Evolutionary conservation across 2,888 invertebrate species (phyloP).

Genomic region (Xylophagus ater): DNA sequence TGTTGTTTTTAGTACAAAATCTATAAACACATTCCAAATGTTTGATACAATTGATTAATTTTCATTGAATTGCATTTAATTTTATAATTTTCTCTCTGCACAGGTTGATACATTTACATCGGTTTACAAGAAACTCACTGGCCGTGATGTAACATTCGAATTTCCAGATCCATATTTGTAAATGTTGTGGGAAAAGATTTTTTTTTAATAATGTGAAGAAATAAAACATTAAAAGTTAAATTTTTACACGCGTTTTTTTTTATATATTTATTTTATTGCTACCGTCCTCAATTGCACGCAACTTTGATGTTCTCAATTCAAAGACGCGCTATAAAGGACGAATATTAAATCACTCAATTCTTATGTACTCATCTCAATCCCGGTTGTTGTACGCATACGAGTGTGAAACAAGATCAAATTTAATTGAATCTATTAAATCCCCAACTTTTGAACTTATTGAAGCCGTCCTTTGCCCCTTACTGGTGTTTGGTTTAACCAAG

Average conservation of each 20-base stretch:
- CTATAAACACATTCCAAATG: background rate
- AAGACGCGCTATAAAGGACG: no score
- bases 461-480: constrained; percentile 10
- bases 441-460: no score
- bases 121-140: constrained; percentile 98
- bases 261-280: no score
- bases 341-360: no score
- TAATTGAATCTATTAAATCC: no score
- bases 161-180: constrained; percentile 96
- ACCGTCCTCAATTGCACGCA: no score
- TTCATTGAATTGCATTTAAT: constrained; percentile 11
- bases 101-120: constrained; percentile 97
- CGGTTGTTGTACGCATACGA: no score
- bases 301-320: no score
- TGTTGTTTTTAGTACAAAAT: constrained; percentile 22
- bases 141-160: constrained; percentile 97
- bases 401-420: no score
- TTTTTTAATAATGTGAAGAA: constrained; percentile 24
- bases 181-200: constrained; percentile 26
- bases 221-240: no score
- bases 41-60: background rate
- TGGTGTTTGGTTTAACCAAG: constrained; percentile 5
- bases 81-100: constrained; percentile 41
- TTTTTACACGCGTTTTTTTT: no score
- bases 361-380: no score